Evolutionary conservation across 2,113 vertebrate genomes (phyloP).

Genomic region (Dissostichus mawsoni): DNA sequence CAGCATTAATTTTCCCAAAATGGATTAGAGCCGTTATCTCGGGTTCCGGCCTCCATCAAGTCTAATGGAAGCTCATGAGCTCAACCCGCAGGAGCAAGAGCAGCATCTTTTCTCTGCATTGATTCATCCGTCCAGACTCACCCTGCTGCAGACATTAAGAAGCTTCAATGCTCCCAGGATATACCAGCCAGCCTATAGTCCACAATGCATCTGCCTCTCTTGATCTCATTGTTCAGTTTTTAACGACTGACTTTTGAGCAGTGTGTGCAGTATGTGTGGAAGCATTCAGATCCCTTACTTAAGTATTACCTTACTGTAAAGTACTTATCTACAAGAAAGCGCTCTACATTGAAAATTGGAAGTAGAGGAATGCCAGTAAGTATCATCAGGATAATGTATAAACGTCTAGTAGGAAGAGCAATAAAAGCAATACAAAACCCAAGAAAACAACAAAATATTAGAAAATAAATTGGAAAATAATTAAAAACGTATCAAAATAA

Average conservation of each 20-base stretch:
- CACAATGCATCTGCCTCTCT: conserved; percentile 45
- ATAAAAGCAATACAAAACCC: no score
- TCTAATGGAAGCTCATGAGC: conserved; percentile 80
- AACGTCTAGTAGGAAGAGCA: no score
- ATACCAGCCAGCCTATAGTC: conserved; percentile 8
- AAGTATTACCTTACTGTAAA: no score
- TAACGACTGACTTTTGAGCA: background rate
- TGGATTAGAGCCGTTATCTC: conserved; percentile 73
- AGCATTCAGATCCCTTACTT: no score
- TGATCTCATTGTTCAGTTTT: conserved; percentile 20
- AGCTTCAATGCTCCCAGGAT: conserved; percentile 43
- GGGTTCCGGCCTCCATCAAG: conserved; percentile 76
- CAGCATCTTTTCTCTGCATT: conserved; percentile 71
- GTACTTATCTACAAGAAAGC: no score
- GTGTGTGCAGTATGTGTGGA: background rate
- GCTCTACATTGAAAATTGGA: no score
- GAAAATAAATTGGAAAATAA: no score
- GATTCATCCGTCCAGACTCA: conserved; percentile 67
- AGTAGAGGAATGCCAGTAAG: no score
- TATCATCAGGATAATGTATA: no score
- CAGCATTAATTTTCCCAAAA: conserved; percentile 71
- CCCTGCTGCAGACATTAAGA: conserved; percentile 52
- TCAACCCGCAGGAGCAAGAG: conserved; percentile 59
- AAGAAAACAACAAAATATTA: no score
- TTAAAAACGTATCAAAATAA: no score